phyloP scores from a whole-genome alignment of 1,140 invertebrate species.

The Drosophila bipectinata region DNA sequence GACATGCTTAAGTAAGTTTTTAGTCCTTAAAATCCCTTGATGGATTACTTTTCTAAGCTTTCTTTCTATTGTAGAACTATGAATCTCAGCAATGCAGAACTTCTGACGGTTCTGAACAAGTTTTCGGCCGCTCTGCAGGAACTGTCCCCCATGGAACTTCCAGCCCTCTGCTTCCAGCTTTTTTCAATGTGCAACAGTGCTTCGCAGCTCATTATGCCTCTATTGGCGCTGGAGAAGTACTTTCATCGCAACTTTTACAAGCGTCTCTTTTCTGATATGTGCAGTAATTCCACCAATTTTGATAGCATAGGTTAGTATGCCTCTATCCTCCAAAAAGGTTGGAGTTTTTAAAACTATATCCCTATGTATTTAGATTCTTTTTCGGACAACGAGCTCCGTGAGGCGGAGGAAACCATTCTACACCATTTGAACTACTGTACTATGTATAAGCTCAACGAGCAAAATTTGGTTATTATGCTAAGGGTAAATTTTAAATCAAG shows the following conservation, averaged over 20 bases:
- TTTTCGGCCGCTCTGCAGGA: slow-evolving; percentile 83
- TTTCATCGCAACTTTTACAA: slow-evolving; percentile 84
- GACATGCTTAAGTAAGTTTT: slow-evolving; percentile 83
- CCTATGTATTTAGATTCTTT: slow-evolving; percentile 59
- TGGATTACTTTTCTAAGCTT: not conserved
- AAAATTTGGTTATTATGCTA: slow-evolving; percentile 63
- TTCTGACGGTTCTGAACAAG: slow-evolving; percentile 83
- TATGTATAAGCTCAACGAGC: slow-evolving; percentile 73
- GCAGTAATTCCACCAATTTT: slow-evolving; percentile 78
- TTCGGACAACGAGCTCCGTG: slow-evolving; percentile 78
- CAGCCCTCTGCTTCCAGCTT: slow-evolving; percentile 84
- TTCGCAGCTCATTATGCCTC: slow-evolving; percentile 66
- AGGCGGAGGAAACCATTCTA: slow-evolving; percentile 79
- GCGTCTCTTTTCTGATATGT: slow-evolving; percentile 75
- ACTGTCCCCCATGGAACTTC: slow-evolving; percentile 84
- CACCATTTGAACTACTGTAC: slow-evolving; percentile 81
- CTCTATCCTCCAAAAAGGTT: not conserved
- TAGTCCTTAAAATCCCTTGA: not conserved
- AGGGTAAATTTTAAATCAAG: slow-evolving; percentile 33
- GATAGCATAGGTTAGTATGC: slow-evolving; percentile 79
- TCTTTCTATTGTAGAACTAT: slow-evolving; percentile 48
- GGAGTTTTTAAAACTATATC: not conserved
- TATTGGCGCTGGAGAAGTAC: slow-evolving; percentile 84
- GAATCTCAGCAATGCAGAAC: slow-evolving; percentile 79
- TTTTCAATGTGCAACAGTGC: slow-evolving; percentile 83